Conservation (phyloP, 2,113 vertebrate species). For the Pholis gunnellus region DNA sequence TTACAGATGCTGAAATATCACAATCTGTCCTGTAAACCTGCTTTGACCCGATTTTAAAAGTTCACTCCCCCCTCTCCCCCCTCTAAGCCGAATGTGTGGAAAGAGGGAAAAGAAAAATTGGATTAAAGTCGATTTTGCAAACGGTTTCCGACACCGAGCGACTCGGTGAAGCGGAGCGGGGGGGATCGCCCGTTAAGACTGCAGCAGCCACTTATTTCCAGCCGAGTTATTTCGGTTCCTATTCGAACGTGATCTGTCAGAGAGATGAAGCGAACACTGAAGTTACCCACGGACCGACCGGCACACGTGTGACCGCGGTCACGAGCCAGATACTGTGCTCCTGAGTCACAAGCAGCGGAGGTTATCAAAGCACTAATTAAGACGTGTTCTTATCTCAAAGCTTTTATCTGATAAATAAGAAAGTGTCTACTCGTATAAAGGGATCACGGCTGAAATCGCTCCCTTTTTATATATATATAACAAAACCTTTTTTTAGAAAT, state of each 20-base stretch:
- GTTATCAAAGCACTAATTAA: background rate
- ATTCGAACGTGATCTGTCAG: background rate
- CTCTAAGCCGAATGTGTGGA: background rate
- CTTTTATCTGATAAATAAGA: background rate
- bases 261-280: too few species aligned
- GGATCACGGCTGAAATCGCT: too few species aligned
- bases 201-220: constrained; percentile 40
- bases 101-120: background rate
- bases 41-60: constrained; percentile 16
- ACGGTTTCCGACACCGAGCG: background rate
- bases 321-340: background rate
- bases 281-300: background rate
- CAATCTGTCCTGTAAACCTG: background rate
- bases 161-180: constrained; percentile 23
- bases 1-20: background rate
- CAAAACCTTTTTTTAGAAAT: too few species aligned
- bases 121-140: constrained; percentile 38
- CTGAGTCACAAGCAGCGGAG: background rate
- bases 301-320: background rate
- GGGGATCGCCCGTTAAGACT: background rate
- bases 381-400: background rate
- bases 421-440: background rate
- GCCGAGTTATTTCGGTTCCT: constrained; percentile 13
- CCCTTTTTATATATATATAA: too few species aligned
- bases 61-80: background rate